phyloP scores from a whole-genome alignment of 2,888 invertebrate species.

The Drosophila pegasa region DNA sequence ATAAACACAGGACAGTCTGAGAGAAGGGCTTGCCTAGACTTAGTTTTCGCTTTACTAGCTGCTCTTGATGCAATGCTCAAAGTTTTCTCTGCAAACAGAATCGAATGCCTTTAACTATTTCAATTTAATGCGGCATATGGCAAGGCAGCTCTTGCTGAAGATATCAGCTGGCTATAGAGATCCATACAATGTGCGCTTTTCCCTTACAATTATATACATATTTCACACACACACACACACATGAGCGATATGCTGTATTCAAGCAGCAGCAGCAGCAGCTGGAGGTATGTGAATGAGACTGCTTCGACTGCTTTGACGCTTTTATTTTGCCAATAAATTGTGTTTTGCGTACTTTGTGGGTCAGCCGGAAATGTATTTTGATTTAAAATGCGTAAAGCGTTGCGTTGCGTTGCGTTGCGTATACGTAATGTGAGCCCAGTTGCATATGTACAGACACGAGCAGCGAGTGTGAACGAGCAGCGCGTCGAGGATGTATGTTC shows the following conservation, averaged over 20 bases:
- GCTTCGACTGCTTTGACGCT: slow-evolving; percentile 49
- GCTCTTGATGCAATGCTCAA: not conserved
- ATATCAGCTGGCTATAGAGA: slow-evolving; percentile 5
- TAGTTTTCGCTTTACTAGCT: not conserved
- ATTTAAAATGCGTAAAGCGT: slow-evolving; percentile 75
- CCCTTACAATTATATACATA: slow-evolving; percentile 17
- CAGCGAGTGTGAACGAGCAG: not conserved
- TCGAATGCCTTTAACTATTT: not conserved
- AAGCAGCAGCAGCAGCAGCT: slow-evolving; percentile 5
- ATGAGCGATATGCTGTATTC: slow-evolving; percentile 5
- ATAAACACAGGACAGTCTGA: not conserved
- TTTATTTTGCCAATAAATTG: slow-evolving; percentile 67
- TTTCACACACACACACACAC: not conserved
- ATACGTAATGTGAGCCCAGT: slow-evolving; percentile 61
- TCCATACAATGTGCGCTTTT: slow-evolving; percentile 1
- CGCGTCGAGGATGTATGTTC: not conserved
- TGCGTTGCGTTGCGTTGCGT: slow-evolving; percentile 69
- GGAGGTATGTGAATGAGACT: not conserved
- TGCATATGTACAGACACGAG: not conserved
- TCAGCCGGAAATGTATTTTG: slow-evolving; percentile 75
- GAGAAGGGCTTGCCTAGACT: not conserved
- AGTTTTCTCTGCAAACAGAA: not conserved
- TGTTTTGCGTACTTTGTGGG: slow-evolving; percentile 58
- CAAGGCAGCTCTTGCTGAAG: not conserved
- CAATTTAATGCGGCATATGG: not conserved